Percentiles rank a stretch among this genome's conserved stretches.
These are phyloP conservation scores for Lipotes vexillifer DNA, from an alignment of 2,113 vertebrate species.

Conservation along the genomic window DNA sequence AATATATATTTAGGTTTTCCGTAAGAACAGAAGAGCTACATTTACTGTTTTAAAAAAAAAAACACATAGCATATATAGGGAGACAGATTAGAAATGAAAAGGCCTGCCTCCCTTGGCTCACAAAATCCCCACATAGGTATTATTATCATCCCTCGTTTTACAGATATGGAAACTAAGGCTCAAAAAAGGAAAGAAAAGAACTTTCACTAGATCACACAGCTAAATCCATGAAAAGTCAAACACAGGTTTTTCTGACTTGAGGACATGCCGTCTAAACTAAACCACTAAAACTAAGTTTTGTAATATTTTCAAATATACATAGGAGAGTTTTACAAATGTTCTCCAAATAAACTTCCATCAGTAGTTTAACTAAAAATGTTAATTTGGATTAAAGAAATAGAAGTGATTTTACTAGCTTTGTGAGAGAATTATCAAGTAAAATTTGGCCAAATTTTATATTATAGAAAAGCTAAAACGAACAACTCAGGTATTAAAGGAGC, in stretches of 20 bases:
- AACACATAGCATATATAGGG: no score
- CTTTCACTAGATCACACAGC: not conserved
- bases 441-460: not conserved
- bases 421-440: not conserved
- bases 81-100: not conserved
- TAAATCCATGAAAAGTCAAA: not conserved
- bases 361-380: not conserved
- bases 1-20: not conserved
- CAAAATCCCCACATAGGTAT: not conserved
- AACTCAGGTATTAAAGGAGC: not conserved
- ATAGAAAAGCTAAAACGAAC: not conserved
- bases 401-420: not conserved
- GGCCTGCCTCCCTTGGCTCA: not conserved
- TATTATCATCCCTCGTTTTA: not conserved
- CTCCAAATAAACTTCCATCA: not conserved
- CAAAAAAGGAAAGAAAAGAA: not conserved
- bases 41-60: no score
- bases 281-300: not conserved
- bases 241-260: not conserved
- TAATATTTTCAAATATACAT: not conserved
- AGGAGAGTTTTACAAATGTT: not conserved
- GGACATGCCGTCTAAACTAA: not conserved
- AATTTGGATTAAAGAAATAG: not conserved
- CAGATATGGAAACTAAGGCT: not conserved
- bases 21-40: no score